These are phyloP conservation scores for Pandemis corylana DNA, from an alignment of 2,888 invertebrate genomes.

Conservation along the genomic window DNA sequence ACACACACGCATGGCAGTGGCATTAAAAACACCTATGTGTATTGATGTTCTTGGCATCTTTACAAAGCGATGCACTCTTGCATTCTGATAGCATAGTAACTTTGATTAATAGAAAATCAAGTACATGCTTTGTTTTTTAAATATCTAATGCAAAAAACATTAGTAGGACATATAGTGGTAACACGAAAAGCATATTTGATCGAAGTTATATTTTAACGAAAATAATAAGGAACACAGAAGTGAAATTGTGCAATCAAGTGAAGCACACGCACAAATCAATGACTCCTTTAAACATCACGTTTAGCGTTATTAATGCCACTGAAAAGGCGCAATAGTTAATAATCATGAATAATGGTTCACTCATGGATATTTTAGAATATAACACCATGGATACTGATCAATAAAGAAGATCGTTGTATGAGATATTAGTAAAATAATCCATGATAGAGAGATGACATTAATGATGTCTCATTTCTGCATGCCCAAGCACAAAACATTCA, in stretches of 20 bases:
- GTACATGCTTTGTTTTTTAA: neutral
- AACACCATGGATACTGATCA: conserved; percentile 1
- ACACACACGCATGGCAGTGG: conserved; percentile 63
- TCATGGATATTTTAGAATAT: conserved; percentile 64
- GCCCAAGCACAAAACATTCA: conserved; percentile 81
- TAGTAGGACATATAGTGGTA: neutral
- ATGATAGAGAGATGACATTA: conserved; percentile 62
- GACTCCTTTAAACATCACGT: conserved; percentile 10
- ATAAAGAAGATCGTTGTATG: conserved; percentile 11
- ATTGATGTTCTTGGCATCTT: neutral
- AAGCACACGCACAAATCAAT: conserved; percentile 14
- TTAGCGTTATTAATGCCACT: conserved; percentile 76
- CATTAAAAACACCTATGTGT: conserved; percentile 51
- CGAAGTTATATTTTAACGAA: neutral
- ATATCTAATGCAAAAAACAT: neutral
- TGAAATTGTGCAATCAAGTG: conserved; percentile 18
- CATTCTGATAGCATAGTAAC: neutral
- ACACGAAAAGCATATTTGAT: conserved; percentile 11
- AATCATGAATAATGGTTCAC: conserved; percentile 67
- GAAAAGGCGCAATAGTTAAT: conserved; percentile 69
- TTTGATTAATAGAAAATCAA: neutral
- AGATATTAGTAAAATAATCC: conserved; percentile 59
- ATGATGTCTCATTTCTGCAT: conserved; percentile 82
- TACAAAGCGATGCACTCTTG: neutral
- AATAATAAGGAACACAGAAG: conserved; percentile 6